Evolutionary conservation across 2,113 vertebrate genomes (phyloP).

Genomic region (Copsychus sechellarum): DNA sequence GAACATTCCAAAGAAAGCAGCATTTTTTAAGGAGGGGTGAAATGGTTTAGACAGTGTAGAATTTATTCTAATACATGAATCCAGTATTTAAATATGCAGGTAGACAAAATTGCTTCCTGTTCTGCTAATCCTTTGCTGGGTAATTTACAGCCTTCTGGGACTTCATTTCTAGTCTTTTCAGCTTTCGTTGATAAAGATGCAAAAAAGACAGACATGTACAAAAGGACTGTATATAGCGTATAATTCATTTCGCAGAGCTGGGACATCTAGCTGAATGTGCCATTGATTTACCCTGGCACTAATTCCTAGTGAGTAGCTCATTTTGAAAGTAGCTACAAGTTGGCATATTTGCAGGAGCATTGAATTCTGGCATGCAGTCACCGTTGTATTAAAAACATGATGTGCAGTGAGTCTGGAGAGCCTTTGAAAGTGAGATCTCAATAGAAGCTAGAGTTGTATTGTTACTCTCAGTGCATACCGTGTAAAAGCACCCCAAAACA

Average conservation of each 20-base stretch:
- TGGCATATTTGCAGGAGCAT: constrained; percentile 57
- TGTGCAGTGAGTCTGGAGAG: constrained; percentile 20
- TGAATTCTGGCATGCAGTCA: constrained; percentile 47
- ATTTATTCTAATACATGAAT: neutral
- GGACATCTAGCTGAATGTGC: constrained; percentile 63
- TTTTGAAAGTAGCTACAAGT: constrained; percentile 63
- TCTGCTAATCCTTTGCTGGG: constrained; percentile 21
- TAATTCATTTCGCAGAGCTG: constrained; percentile 49
- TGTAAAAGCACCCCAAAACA: neutral
- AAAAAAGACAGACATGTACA: constrained; percentile 28
- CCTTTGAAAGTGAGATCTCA: constrained; percentile 52
- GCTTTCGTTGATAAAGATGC: constrained; percentile 40
- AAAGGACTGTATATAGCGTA: constrained; percentile 57
- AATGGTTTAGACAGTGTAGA: neutral
- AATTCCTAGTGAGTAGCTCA: constrained; percentile 50
- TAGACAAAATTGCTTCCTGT: constrained; percentile 23
- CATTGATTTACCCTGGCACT: constrained; percentile 66
- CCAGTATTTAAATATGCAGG: neutral
- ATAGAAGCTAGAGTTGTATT: constrained; percentile 35
- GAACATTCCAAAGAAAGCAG: neutral
- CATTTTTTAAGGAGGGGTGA: neutral
- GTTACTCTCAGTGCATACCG: neutral
- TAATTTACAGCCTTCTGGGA: constrained; percentile 48
- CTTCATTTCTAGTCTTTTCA: constrained; percentile 37
- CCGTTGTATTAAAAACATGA: constrained; percentile 55